Base-by-base conservation (phyloP, 2,888 invertebrate genomes). In the Leucophenga maculata region DNA sequence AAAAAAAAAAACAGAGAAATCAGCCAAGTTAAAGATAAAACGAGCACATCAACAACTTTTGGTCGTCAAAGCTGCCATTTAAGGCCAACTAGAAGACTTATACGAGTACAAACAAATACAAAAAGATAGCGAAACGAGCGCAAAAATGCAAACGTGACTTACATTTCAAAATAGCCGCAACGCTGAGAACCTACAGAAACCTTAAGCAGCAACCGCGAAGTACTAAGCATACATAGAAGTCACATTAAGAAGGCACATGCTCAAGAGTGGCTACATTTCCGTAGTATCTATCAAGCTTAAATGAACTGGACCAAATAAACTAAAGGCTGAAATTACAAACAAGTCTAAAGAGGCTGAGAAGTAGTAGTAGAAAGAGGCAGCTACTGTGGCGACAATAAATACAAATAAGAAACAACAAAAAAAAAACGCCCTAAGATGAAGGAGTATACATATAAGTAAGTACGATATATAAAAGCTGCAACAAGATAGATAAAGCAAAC, bases 61-160 rank as follows among this genome's bases (percentile, higher is more conserved):
- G 39, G 39, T 39, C 39, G 65, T 44, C 62, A 60, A 31, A 2
- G n/a, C 62, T 57, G 32, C 39, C 26, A 65, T 54, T 65, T 57
- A 57, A 65, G 67, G 44, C 65, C 18, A 52, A 69, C n/a, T 20
- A 32, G 16, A 11, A 62, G 11, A 18, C 16, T 31, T 16, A 64
- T 44, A 55, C 39, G 54, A 57, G 26, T 26, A 64, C 59, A 16
- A 8, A 52, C 4, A 52, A 16, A n/a, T 8, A 52, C 6, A 22
- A 46, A 44, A 16, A 68, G 73, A 57, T 65, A 20, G n/a, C n/a
- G 57, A 72, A 59, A 55, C 67, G 70, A 75, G 72, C 71, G 75
- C 75, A 74, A 52, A 83, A 81, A 82, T 80, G 75, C 77, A 75
- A 81, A 80, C 83, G 80, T 80, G 80, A 83, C 83, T 80, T 75